Evolutionary conservation across 2,113 vertebrate species (phyloP).

Genomic region (Phalacrocorax aristotelis): DNA sequence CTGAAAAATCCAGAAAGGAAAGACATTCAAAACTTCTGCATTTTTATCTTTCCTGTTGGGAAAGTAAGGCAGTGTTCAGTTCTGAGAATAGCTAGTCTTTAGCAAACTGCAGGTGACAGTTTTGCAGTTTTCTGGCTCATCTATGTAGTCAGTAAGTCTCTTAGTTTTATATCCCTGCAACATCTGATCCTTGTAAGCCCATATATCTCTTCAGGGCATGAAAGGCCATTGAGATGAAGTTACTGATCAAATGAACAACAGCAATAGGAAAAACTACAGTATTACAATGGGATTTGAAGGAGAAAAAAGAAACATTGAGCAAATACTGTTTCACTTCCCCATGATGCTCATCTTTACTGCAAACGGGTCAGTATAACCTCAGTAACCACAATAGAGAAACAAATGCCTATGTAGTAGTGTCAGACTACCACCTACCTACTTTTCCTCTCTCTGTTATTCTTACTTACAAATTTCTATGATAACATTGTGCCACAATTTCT

Average conservation of each 20-base stretch:
- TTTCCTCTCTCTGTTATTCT: background rate
- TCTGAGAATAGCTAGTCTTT: background rate
- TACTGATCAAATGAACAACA: constrained; percentile 23
- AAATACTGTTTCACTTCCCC: background rate
- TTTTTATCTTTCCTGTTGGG: background rate
- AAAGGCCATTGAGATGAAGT: constrained; percentile 16
- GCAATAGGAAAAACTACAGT: background rate
- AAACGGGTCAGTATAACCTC: background rate
- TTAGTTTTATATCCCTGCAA: background rate
- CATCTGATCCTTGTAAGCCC: constrained; percentile 17
- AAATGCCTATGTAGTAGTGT: background rate
- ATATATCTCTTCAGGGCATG: background rate
- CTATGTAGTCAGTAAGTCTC: background rate
- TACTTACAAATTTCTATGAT: background rate
- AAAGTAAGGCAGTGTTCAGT: background rate
- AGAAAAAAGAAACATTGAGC: background rate
- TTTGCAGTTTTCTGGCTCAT: background rate
- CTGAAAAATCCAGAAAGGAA: background rate
- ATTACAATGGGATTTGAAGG: background rate
- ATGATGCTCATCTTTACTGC: background rate
- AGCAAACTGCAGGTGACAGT: background rate
- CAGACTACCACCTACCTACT: background rate
- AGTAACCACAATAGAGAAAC: background rate
- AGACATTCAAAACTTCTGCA: background rate
- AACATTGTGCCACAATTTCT: background rate